phyloP scores from a whole-genome alignment of 2,797 vertebrate species.

The Okamejei kenojei region DNA sequence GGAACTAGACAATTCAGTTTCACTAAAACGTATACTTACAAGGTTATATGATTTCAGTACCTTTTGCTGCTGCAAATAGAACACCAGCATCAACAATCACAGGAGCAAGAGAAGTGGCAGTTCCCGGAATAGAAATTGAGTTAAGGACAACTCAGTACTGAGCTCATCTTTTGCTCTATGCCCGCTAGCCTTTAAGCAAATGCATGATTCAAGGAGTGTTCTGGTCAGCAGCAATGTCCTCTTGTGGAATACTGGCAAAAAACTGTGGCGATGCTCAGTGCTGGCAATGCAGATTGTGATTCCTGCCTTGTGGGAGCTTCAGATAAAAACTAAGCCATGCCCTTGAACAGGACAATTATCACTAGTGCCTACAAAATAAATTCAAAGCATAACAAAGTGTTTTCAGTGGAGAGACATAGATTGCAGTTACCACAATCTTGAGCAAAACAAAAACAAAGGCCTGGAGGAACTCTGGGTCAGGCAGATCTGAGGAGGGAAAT shows the following conservation, averaged over 20 bases:
- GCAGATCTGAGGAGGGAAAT: too few relatives aligned
- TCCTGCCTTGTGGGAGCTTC: slow-evolving; percentile 86
- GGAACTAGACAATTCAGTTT: not conserved
- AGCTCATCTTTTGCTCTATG: slow-evolving; percentile 61
- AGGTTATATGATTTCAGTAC: slow-evolving; percentile 55
- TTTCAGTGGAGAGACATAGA: too few relatives aligned
- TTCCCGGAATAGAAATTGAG: slow-evolving; percentile 40
- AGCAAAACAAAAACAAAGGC: too few relatives aligned
- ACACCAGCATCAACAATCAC: not conserved
- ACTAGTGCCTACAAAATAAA: slow-evolving; percentile 80
- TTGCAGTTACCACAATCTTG: too few relatives aligned
- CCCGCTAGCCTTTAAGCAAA: slow-evolving; percentile 54
- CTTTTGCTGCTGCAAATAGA: slow-evolving; percentile 45
- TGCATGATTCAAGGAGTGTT: slow-evolving; percentile 93
- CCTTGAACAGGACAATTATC: slow-evolving; percentile 86
- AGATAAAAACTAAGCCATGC: slow-evolving; percentile 67
- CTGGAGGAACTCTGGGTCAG: too few relatives aligned
- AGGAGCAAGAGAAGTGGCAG: slow-evolving; percentile 32
- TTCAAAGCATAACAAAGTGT: slow-evolving; percentile 79
- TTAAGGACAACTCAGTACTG: slow-evolving; percentile 64
- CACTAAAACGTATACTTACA: slow-evolving; percentile 42
- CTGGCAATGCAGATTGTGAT: slow-evolving; percentile 94
- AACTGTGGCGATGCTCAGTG: slow-evolving; percentile 81
- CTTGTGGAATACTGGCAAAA: slow-evolving; percentile 64
- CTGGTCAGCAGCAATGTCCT: slow-evolving; percentile 95